Conservation (phyloP, 2,888 invertebrate species). For the Caenorhabditis sp. region DNA sequence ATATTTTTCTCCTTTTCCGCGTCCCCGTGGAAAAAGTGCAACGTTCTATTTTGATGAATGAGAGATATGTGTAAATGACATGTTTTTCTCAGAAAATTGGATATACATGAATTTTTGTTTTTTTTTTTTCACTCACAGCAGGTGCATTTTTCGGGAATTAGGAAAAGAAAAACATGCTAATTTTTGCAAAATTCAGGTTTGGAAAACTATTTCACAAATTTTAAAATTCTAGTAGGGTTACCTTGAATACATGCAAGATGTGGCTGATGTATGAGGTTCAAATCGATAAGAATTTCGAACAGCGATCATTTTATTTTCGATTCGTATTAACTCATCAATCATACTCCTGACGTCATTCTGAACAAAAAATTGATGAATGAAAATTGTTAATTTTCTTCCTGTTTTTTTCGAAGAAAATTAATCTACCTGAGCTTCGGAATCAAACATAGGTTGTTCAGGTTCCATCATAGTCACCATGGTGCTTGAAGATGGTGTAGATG, state of each 20-base stretch:
- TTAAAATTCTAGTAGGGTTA: too few relatives aligned
- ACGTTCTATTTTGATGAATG: background rate
- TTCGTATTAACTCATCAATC: slow-evolving; percentile 39
- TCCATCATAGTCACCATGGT: slow-evolving; percentile 37
- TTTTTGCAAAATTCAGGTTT: too few relatives aligned
- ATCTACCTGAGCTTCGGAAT: slow-evolving; percentile 28
- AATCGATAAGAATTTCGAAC: slow-evolving; percentile 51
- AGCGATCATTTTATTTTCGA: slow-evolving; percentile 49
- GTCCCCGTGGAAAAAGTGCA: background rate
- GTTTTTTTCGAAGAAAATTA: background rate
- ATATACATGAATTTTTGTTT: background rate
- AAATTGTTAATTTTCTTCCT: too few relatives aligned
- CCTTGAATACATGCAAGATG: slow-evolving; percentile 56
- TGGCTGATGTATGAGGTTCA: slow-evolving; percentile 51
- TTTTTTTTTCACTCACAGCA: background rate
- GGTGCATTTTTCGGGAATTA: background rate
- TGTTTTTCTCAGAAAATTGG: background rate
- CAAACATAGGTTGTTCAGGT: slow-evolving; percentile 1
- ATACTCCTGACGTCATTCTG: slow-evolving; percentile 44
- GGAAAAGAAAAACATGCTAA: background rate
- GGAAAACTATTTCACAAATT: too few relatives aligned
- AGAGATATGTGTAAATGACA: background rate
- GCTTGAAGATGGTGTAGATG: slow-evolving; percentile 58
- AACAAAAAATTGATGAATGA: background rate
- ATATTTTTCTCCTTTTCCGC: too few relatives aligned